Base-by-base conservation (phyloP, 2,888 invertebrate species). In the Trichogramma dendrolimi region DNA sequence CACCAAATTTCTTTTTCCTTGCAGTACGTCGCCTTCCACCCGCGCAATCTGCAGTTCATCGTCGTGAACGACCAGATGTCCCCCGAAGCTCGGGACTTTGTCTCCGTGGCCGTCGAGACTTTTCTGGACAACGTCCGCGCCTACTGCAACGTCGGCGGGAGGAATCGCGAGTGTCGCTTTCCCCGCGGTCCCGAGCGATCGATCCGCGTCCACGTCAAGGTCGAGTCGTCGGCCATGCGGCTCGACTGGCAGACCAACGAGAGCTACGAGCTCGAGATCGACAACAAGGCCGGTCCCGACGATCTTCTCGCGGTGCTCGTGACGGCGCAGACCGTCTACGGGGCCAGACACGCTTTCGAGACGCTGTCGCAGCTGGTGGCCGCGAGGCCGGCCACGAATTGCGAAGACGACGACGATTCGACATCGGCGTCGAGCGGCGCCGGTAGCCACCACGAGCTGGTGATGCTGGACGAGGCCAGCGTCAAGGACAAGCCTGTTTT, bases 401-500 rank as follows among this genome's bases (percentile, higher is more conserved):
- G 80, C 61, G 82, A 83, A 61, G n/a, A 46, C n/a, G 46, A 2
- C n/a, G 3, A 46, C 8, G n/a, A 46, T 3, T 8, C 46, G 7
- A 60, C 69, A 27, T 60, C 64, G 51, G 56, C 68, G 51, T 47
- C 66, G 8, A 64, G 57, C 40, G 69, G 79, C 61, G 82, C 83
- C 60, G 8, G 6, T 11, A 39, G 27, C 27, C 10, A 14, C 8
- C 56, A 49, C 8, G 84, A 86, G 41, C 81, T 91, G 6, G 83
- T 86, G 0, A 81, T 90, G 51, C 81, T 88, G 0, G 80, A 84
- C 4, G 82, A 83, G 1, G 89, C 86, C 0, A 82, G 81, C 61
- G 85, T 96, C 62, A 79, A 81, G 3, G 97, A 97, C 78, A 84
- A 84, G 61, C 97, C 97, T 0, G 81, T 85, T 0, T 97, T 88